Conservation (phyloP, 2,797 vertebrate genomes). For the Champsocephalus gunnari region DNA sequence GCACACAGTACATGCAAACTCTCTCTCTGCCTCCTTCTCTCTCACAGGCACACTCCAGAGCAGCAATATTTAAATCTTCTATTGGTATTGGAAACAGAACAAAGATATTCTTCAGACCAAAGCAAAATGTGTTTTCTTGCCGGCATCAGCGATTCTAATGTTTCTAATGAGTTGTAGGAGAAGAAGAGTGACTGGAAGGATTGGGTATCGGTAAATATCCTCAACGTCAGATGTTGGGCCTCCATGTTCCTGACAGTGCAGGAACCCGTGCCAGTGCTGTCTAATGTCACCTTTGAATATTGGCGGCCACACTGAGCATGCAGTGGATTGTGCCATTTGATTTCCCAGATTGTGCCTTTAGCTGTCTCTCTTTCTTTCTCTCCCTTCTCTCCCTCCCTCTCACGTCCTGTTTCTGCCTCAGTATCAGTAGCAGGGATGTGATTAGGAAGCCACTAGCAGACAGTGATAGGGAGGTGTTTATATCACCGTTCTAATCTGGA, state of each 20-base stretch:
- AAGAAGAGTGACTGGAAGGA: conserved; percentile 68
- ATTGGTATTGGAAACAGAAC: conserved; percentile 88
- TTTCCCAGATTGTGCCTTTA: conserved; percentile 64
- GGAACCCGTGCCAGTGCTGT: conserved; percentile 35
- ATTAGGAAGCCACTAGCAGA: conserved; percentile 64
- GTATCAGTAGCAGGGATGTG: conserved; percentile 68
- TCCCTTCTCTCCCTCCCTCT: conserved; percentile 36
- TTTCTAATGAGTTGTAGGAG: conserved; percentile 82
- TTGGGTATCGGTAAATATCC: conserved; percentile 67
- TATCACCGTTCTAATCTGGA: conserved; percentile 71
- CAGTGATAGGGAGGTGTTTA: conserved; percentile 64
- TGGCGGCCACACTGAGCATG: conserved; percentile 37
- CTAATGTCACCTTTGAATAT: conserved; percentile 73
- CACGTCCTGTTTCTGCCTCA: conserved; percentile 55
- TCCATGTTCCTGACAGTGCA: conserved; percentile 26
- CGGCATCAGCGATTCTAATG: conserved; percentile 84
- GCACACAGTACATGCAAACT: conserved; percentile 42
- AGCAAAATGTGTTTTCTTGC: conserved; percentile 85
- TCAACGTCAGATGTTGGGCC: conserved; percentile 38
- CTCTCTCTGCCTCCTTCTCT: conserved; percentile 47
- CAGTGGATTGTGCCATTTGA: conserved; percentile 60
- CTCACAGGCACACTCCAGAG: conserved; percentile 67
- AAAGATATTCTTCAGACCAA: conserved; percentile 84
- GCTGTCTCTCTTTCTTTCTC: conserved; percentile 24
- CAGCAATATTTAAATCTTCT: conserved; percentile 84